Base-by-base conservation (phyloP, 2,797 vertebrate genomes). In the Pangasius djambal region DNA sequence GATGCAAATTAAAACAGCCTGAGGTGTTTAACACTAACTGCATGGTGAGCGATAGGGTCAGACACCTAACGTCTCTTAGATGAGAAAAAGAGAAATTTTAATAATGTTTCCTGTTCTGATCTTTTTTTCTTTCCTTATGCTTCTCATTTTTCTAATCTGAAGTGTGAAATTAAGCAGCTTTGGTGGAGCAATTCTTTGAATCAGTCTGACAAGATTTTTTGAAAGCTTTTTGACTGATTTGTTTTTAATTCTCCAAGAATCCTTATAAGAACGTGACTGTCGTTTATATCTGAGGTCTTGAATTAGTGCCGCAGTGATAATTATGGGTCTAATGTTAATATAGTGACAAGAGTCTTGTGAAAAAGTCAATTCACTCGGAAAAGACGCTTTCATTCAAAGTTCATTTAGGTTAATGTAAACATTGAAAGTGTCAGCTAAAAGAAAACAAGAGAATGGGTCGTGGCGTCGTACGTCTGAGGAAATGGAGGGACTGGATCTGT, bases 161-260 rank as follows among this genome's bases (percentile, higher is more conserved):
- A 28, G 74, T 77, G 74, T 28, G 44, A 50, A 77, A 77, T 77
- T n/a, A 28, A 77, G 44, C 40, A 77, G 44, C 74, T 50, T 72
- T 48, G 20, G 22, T 40, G 34, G 20, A 25, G 40, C 40, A 75
- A 48, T 48, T 48, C 40, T 28, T 22, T 44, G 40, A 74, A 44
- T 44, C 70, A 25, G 13, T 44, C 70, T 37, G 16, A 37, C 31
- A 20, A 20, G 34, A 37, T 70, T 37, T 37, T 70, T 70, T 20
- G 0, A 40, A 40, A n/a, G 20, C 10, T 72, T 48, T 13, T 40
- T 22, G 18, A 72, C 69, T 72, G 31, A 72, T 72, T 40, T 40
- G 31, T 72, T 72, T 37, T 34, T 37, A 37, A 70, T 70, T 37
- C 15, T 18, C 70, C 20, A 40, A 9, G 0, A 72, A 40, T 40